Percentiles rank a stretch among this genome's conserved stretches.
Evolutionary conservation across 2,888 invertebrate species (phyloP).

Genomic region (Aphrophora alni): DNA sequence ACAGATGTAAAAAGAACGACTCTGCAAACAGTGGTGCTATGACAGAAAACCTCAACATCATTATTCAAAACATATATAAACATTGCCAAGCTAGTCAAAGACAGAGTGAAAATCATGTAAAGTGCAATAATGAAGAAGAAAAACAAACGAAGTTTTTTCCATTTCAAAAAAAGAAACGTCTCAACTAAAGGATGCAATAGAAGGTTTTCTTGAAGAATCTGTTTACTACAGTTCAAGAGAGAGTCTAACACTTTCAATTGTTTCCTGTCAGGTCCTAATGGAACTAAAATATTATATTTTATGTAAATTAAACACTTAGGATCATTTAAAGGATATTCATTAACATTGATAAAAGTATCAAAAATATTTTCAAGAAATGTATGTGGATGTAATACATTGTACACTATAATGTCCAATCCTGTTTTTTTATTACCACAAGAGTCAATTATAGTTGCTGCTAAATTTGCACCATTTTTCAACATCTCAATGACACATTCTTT

Average conservation of each 20-base stretch:
- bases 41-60: neutral
- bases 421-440: conserved; percentile 51
- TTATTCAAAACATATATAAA: conserved; percentile 32
- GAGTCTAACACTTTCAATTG: conserved; percentile 65
- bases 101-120: conserved; percentile 61
- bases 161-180: conserved; percentile 64
- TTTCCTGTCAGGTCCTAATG: conserved; percentile 50
- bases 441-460: conserved; percentile 57
- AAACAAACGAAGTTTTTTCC: conserved; percentile 63
- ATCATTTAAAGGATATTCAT: conserved; percentile 59
- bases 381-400: conserved; percentile 62
- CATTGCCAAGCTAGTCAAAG: conserved; percentile 60
- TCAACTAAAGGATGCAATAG: conserved; percentile 65
- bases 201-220: conserved; percentile 60
- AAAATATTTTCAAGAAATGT: conserved; percentile 63
- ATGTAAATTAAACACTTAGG: conserved; percentile 60
- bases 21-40: conserved; percentile 20
- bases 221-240: conserved; percentile 62
- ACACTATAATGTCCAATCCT: conserved; percentile 62
- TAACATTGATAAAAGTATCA: conserved; percentile 61
- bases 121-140: conserved; percentile 62
- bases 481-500: conserved; percentile 63
- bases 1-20: conserved; percentile 29
- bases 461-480: conserved; percentile 59
- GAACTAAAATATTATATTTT: conserved; percentile 60